Evolutionary conservation across 2,888 invertebrate genomes (phyloP).

Genomic region (Meganola albula): DNA sequence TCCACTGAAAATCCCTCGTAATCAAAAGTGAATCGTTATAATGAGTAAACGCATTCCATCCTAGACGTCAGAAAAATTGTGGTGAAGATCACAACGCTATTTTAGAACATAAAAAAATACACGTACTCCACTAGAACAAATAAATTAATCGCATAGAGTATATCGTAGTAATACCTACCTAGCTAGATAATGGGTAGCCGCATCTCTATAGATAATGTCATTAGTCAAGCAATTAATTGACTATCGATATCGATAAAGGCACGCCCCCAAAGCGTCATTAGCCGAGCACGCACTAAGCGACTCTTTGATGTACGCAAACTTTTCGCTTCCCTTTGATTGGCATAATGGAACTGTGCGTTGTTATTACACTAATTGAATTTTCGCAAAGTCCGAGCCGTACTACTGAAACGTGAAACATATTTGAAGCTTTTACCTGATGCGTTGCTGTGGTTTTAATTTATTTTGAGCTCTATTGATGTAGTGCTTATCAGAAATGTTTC

Average conservation of each 20-base stretch:
- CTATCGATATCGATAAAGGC: constrained; percentile 30
- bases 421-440: constrained; percentile 27
- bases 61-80: too few relatives aligned
- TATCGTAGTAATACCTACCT: too few relatives aligned
- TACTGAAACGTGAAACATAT: constrained; percentile 25
- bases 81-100: too few relatives aligned
- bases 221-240: constrained; percentile 21
- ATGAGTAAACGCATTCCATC: too few relatives aligned
- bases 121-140: too few relatives aligned
- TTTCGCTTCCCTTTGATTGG: constrained; percentile 72
- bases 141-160: too few relatives aligned
- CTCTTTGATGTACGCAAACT: constrained; percentile 70
- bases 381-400: constrained; percentile 45
- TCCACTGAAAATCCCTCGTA: too few relatives aligned
- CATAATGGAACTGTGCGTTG: constrained; percentile 67
- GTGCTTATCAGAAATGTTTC: too few relatives aligned
- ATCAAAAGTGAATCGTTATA: too few relatives aligned
- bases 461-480: constrained; percentile 22
- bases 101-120: too few relatives aligned
- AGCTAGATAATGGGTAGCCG: too few relatives aligned
- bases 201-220: too few relatives aligned
- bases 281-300: constrained; percentile 54
- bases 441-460: constrained; percentile 20
- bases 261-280: constrained; percentile 48
- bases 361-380: constrained; percentile 75